phyloP scores from a whole-genome alignment of 2,888 invertebrate species.

The Oligia fasciuncula region DNA sequence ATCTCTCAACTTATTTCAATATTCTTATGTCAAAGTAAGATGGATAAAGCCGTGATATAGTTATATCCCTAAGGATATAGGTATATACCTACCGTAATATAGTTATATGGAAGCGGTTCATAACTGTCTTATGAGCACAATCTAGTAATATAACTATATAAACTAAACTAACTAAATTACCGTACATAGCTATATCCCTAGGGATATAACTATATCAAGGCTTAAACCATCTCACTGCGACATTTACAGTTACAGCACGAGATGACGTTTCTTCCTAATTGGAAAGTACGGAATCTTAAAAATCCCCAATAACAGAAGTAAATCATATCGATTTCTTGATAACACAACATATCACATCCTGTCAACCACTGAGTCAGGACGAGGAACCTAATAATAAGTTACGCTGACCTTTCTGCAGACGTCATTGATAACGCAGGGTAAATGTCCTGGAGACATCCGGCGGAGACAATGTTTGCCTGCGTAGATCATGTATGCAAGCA shows the following conservation, averaged over 20 bases:
- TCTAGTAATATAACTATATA: not conserved
- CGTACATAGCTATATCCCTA: not conserved
- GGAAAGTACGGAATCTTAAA: not conserved
- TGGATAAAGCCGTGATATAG: not conserved
- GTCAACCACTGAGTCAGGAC: slow-evolving; percentile 67
- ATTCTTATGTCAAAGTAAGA: not conserved
- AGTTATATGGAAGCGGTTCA: not conserved
- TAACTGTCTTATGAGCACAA: not conserved
- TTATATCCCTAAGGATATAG: not conserved
- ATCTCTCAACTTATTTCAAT: not conserved
- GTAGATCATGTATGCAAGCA: slow-evolving; percentile 31
- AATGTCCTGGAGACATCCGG: slow-evolving; percentile 78
- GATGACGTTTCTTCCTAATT: not conserved
- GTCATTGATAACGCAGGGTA: slow-evolving; percentile 79
- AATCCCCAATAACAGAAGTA: slow-evolving; percentile 8
- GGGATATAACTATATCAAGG: not conserved
- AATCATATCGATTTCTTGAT: slow-evolving; percentile 52
- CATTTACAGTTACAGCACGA: not conserved
- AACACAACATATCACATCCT: slow-evolving; percentile 71
- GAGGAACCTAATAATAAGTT: slow-evolving; percentile 74
- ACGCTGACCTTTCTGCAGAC: slow-evolving; percentile 73
- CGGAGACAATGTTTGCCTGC: slow-evolving; percentile 49
- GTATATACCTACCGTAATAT: not conserved
- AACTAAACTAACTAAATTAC: not conserved
- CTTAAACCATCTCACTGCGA: not conserved